phyloP scores from a whole-genome alignment of 2,113 vertebrate genomes.

The Peucedramus taeniatus region DNA sequence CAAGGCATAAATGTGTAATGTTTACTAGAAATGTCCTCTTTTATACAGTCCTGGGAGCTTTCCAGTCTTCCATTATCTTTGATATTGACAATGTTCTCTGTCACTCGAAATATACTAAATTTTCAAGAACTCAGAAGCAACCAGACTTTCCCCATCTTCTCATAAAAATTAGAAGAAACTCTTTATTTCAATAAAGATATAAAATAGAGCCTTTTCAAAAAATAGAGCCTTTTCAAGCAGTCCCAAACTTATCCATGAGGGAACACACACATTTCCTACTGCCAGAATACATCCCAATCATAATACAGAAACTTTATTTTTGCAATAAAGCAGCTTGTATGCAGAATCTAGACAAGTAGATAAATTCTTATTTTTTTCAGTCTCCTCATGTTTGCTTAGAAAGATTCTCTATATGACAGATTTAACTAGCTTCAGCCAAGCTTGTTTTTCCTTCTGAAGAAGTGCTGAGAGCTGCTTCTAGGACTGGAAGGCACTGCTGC shows the following conservation, averaged over 20 bases:
- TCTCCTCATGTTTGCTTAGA: background rate
- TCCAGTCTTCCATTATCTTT: background rate
- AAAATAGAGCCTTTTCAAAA: background rate
- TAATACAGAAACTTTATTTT: background rate
- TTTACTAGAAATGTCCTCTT: background rate
- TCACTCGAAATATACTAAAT: background rate
- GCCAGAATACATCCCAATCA: background rate
- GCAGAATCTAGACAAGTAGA: background rate
- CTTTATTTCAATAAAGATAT: background rate
- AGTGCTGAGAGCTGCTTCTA: background rate
- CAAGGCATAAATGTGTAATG: background rate
- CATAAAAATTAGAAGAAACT: background rate
- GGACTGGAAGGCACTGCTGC: background rate
- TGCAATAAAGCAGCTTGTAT: background rate
- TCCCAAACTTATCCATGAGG: background rate
- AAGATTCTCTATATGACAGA: background rate
- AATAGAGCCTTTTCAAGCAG: background rate
- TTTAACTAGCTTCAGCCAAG: background rate
- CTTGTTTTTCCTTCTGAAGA: slow-evolving; percentile 8
- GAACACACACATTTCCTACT: background rate
- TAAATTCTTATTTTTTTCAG: background rate
- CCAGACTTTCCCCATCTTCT: background rate
- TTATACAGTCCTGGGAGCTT: background rate
- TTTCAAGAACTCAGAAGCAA: background rate
- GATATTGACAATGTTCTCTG: background rate